Conservation (phyloP, 1,140 invertebrate species). For the Andricus grossulariae region DNA sequence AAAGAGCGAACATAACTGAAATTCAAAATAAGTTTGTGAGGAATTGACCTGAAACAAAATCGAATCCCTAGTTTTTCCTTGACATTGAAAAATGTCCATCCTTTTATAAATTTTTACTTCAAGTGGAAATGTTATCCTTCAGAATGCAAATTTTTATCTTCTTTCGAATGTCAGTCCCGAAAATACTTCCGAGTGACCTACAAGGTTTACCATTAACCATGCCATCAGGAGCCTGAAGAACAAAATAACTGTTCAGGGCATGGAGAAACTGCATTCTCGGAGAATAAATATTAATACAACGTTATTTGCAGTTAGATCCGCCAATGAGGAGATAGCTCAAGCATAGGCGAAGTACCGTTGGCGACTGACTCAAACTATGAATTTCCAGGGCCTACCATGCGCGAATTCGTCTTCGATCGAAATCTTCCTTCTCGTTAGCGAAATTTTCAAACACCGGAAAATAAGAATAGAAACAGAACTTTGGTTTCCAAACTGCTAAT, state of each 20-base stretch:
- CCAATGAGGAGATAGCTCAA: constrained; percentile 44
- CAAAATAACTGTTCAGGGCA: constrained; percentile 32
- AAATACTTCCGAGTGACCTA: background rate
- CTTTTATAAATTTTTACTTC: too few species aligned
- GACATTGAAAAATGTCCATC: too few species aligned
- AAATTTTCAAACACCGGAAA: constrained; percentile 7
- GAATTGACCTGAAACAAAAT: too few species aligned
- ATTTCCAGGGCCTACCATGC: constrained; percentile 17
- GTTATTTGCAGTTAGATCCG: constrained; percentile 44
- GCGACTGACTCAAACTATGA: constrained; percentile 12
- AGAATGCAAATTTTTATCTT: too few species aligned
- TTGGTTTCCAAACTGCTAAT: constrained; percentile 4
- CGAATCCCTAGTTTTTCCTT: too few species aligned
- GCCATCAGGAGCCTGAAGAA: background rate
- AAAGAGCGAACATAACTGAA: too few species aligned
- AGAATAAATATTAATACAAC: constrained; percentile 54
- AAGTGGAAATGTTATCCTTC: too few species aligned
- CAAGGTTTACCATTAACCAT: background rate
- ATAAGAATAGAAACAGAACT: background rate
- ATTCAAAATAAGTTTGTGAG: too few species aligned
- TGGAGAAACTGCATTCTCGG: background rate
- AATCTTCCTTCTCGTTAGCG: background rate
- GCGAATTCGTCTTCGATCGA: constrained; percentile 16
- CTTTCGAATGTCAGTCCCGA: too few species aligned
- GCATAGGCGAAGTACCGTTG: constrained; percentile 48